Percentiles rank a stretch among this genome's conserved stretches.
phyloP scores from a whole-genome alignment of 2,888 invertebrate genomes.

The Erannis defoliaria region DNA sequence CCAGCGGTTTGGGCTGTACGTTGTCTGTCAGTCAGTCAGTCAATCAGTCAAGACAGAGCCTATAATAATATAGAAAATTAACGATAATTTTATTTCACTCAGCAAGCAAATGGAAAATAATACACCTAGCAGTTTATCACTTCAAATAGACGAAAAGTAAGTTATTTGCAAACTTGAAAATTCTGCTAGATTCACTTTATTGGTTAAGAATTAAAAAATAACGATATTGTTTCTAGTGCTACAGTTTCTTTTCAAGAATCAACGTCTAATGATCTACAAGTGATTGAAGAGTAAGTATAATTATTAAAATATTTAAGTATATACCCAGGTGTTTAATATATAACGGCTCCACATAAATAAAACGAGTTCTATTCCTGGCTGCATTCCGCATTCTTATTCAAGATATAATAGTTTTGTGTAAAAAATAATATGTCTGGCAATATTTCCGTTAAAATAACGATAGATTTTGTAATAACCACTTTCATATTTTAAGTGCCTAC shows the following conservation, averaged over 20 bases:
- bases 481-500: too few species aligned
- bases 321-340: neutral
- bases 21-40: too few species aligned
- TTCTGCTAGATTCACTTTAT: neutral
- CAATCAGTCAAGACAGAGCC: too few species aligned
- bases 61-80: too few species aligned
- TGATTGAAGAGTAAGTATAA: constrained; percentile 60
- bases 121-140: constrained; percentile 47
- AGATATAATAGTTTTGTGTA: too few species aligned
- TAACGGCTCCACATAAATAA: too few species aligned
- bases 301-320: neutral
- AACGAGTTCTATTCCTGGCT: too few species aligned
- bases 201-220: neutral
- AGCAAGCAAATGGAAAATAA: constrained; percentile 53
- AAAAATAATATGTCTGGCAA: too few species aligned
- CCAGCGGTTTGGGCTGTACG: too few species aligned
- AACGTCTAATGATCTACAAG: constrained; percentile 44
- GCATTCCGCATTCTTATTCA: too few species aligned
- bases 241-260: constrained; percentile 45
- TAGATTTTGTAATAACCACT: too few species aligned
- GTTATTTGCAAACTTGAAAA: constrained; percentile 31
- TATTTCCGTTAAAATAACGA: too few species aligned
- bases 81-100: constrained; percentile 48
- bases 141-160: constrained; percentile 59
- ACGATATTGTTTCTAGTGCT: constrained; percentile 50